Conservation (phyloP, 2,113 vertebrate species). For the Ornithorhynchus anatinus region DNA sequence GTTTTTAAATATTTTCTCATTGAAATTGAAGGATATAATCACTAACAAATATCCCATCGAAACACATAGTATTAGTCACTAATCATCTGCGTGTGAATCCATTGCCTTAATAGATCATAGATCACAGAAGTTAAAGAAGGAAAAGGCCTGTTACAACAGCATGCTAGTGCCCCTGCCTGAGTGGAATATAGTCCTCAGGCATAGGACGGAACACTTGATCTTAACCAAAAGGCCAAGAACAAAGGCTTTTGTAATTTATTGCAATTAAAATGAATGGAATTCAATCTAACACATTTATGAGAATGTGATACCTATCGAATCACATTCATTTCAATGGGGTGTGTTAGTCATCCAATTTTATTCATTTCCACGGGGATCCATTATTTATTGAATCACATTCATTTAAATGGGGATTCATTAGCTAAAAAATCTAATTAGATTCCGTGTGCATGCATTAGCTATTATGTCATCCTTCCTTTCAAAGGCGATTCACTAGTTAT, state of each 20-base stretch:
- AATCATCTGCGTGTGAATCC: too few species aligned
- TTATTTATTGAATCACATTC: slow-evolving; percentile 50
- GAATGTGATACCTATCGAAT: slow-evolving; percentile 46
- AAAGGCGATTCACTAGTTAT: slow-evolving; percentile 59
- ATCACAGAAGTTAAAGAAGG: slow-evolving; percentile 4
- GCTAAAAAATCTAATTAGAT: slow-evolving; percentile 62
- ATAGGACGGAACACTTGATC: slow-evolving; percentile 55
- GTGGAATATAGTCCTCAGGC: slow-evolving; percentile 34
- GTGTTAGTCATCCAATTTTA: slow-evolving; percentile 54
- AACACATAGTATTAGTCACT: too few species aligned
- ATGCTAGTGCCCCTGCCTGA: slow-evolving; percentile 4
- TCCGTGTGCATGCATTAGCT: slow-evolving; percentile 56
- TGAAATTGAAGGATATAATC: too few species aligned
- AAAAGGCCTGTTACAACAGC: background rate
- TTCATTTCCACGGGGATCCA: slow-evolving; percentile 57
- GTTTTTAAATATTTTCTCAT: too few species aligned
- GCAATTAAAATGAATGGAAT: slow-evolving; percentile 62
- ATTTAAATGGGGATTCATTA: slow-evolving; percentile 36
- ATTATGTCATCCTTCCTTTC: slow-evolving; percentile 59
- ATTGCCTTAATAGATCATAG: background rate
- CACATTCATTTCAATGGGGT: slow-evolving; percentile 53
- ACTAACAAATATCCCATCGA: too few species aligned
- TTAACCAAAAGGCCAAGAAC: slow-evolving; percentile 57
- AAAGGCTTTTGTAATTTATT: slow-evolving; percentile 62
- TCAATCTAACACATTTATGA: slow-evolving; percentile 49